Percentiles rank a stretch among this genome's conserved stretches.
Conservation (phyloP, 2,113 vertebrate genomes). For the Hemibagrus wyckioides region DNA sequence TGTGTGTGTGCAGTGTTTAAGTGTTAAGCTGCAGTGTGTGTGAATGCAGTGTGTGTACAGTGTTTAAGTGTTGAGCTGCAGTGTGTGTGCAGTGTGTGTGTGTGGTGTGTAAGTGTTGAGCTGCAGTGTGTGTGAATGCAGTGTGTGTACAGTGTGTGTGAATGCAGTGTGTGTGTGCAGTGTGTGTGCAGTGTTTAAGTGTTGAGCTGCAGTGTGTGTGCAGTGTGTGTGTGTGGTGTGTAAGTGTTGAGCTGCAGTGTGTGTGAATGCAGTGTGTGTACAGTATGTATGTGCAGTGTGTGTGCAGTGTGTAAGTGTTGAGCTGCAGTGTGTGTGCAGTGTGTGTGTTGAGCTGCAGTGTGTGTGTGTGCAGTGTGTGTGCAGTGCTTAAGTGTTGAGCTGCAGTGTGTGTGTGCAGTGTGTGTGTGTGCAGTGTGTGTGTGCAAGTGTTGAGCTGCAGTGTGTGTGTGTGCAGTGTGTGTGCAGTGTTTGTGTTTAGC, state of each 20-base stretch:
- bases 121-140: neutral
- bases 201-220: neutral
- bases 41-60: neutral
- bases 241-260: neutral
- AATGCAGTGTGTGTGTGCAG: neutral
- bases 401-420: neutral
- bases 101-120: neutral
- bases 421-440: constrained; percentile 2
- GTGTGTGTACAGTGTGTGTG: too few species aligned
- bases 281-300: too few species aligned
- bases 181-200: neutral
- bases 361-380: neutral
- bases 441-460: neutral
- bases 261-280: neutral
- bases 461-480: neutral
- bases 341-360: neutral
- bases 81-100: neutral
- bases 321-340: neutral
- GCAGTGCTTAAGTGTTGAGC: neutral
- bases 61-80: neutral
- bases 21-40: neutral
- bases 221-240: too few species aligned
- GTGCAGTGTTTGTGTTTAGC: neutral
- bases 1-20: neutral
- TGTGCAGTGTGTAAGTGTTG: neutral